phyloP scores from a whole-genome alignment of 2,888 invertebrate species.

The Thereva unica region DNA sequence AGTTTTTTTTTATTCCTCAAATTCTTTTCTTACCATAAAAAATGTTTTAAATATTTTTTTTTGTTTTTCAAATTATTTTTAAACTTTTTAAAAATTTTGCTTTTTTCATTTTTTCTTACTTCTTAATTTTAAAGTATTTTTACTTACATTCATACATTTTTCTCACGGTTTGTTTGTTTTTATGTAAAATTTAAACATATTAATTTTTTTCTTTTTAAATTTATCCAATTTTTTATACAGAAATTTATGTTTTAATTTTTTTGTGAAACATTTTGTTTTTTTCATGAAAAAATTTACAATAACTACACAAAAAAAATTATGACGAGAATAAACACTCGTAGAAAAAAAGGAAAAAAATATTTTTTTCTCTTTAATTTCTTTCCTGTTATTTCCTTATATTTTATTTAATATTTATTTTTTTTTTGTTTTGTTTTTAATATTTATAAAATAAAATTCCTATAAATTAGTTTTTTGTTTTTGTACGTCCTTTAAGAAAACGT shows the following conservation, averaged over 20 bases:
- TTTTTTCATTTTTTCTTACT: slow-evolving; percentile 8
- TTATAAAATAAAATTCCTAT: no score
- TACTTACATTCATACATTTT: no score
- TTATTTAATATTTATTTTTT: slow-evolving; percentile 37
- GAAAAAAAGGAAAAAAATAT: slow-evolving; percentile 33
- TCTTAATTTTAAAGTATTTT: no score
- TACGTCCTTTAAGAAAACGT: neutral
- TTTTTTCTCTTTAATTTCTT: slow-evolving; percentile 31
- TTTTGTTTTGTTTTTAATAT: slow-evolving; percentile 41
- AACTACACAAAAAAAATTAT: slow-evolving; percentile 31
- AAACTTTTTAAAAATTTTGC: slow-evolving; percentile 25
- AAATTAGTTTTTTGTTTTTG: no score
- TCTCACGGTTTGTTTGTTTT: no score
- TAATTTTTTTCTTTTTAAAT: no score
- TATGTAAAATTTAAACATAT: no score
- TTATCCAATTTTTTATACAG: no score
- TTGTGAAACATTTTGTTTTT: slow-evolving; percentile 31
- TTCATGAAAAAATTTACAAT: slow-evolving; percentile 22
- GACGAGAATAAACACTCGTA: slow-evolving; percentile 37
- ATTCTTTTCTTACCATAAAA: slow-evolving; percentile 17
- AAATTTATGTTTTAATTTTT: no score
- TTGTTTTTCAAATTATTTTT: slow-evolving; percentile 16
- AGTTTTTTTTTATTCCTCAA: neutral
- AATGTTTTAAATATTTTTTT: slow-evolving; percentile 28
- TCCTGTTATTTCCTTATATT: slow-evolving; percentile 39